Conservation (phyloP, 2,888 invertebrate genomes). For the Calameuta pallipes region DNA sequence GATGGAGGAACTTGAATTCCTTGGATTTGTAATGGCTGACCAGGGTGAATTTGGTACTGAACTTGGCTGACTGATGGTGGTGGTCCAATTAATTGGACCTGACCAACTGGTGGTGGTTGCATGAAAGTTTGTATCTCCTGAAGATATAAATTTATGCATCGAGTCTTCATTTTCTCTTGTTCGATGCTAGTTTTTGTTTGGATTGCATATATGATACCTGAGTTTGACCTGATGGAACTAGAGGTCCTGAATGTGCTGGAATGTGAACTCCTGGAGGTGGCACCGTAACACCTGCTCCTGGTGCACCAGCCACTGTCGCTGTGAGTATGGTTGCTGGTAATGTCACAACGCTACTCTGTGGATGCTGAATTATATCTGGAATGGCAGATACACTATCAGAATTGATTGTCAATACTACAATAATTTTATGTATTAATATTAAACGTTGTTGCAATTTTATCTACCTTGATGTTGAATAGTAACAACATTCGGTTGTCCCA, state of each 20-base stretch:
- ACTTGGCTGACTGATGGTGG: slow-evolving; percentile 63
- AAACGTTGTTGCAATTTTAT: not conserved
- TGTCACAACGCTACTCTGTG: slow-evolving; percentile 60
- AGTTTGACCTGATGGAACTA: slow-evolving; percentile 59
- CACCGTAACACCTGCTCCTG: slow-evolving; percentile 53
- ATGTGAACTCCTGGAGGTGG: slow-evolving; percentile 65
- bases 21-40: slow-evolving; percentile 60
- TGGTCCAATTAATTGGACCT: slow-evolving; percentile 62
- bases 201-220: slow-evolving; percentile 44
- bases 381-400: slow-evolving; percentile 14
- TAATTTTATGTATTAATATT: not conserved
- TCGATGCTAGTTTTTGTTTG: too few species aligned
- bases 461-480: slow-evolving; percentile 65
- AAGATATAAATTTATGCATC: not conserved
- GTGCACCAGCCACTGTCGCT: slow-evolving; percentile 59
- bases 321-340: slow-evolving; percentile 62
- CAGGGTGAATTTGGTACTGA: slow-evolving; percentile 62
- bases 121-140: slow-evolving; percentile 62
- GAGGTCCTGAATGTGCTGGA: slow-evolving; percentile 60
- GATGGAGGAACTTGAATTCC: slow-evolving; percentile 53
- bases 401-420: not conserved
- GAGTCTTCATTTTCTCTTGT: not conserved
- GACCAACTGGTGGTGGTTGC: slow-evolving; percentile 58
- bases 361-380: slow-evolving; percentile 62
- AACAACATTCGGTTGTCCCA: slow-evolving; percentile 63